A percentile compares a stretch with the other conserved stretches of the same genome.
Evolutionary conservation across 1,140 invertebrate genomes (phyloP).

Genomic region (Drosophila subpulchrella): DNA sequence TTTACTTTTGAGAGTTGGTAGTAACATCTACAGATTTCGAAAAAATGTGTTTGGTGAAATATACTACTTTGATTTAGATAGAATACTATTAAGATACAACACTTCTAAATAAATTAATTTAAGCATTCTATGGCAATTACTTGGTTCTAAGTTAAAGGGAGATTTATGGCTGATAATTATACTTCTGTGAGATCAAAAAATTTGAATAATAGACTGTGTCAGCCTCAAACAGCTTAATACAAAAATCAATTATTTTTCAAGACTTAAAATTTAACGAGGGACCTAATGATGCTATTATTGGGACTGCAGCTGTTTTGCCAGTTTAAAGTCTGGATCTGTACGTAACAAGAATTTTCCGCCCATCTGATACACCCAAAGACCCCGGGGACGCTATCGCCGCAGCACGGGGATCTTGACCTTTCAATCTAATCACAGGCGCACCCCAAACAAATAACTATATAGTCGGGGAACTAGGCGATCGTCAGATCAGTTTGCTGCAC

Average conservation of each 20-base stretch:
- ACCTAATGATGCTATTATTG: neutral
- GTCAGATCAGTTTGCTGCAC: conserved; percentile 5
- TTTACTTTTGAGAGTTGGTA: no score
- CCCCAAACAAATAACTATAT: conserved; percentile 10
- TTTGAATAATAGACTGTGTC: no score
- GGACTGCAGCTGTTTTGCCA: neutral
- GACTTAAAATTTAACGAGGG: no score
- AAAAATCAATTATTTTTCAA: neutral
- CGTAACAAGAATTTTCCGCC: neutral
- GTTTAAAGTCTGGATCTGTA: neutral
- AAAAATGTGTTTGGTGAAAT: no score
- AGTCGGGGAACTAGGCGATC: neutral
- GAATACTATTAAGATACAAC: no score
- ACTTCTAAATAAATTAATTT: no score
- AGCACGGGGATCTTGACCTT: conserved; percentile 19
- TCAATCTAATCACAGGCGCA: conserved; percentile 25
- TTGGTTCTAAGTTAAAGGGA: no score
- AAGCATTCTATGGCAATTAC: no score
- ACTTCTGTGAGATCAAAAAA: no score
- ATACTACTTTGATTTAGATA: no score
- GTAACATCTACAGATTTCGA: no score
- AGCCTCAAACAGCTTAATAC: neutral
- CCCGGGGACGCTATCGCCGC: neutral
- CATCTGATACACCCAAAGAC: conserved; percentile 21
- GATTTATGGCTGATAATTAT: no score